Evolutionary conservation across 2,888 invertebrate species (phyloP).

Genomic region (Macaria notata): DNA sequence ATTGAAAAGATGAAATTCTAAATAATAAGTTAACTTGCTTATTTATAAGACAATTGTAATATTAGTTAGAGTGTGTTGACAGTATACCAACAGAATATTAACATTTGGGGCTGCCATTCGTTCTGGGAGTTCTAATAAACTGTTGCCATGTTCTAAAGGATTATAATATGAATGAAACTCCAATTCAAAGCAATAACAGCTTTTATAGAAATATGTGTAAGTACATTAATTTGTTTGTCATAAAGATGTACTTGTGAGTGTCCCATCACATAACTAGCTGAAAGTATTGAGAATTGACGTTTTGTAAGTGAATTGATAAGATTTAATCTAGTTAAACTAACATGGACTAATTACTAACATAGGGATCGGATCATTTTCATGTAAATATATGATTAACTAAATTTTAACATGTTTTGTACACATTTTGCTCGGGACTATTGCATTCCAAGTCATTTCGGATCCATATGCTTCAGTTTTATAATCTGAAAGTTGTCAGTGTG

Average conservation of each 20-base stretch:
- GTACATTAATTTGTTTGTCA: too few relatives aligned
- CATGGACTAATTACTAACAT: conserved; percentile 45
- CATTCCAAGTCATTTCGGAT: background rate
- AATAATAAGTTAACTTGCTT: conserved; percentile 39
- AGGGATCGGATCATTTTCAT: conserved; percentile 45
- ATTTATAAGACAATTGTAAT: conserved; percentile 33
- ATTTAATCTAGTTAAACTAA: conserved; percentile 42
- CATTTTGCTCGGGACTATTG: conserved; percentile 7
- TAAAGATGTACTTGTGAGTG: conserved; percentile 10
- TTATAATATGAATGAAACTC: conserved; percentile 22
- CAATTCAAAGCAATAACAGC: conserved; percentile 43
- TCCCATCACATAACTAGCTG: conserved; percentile 31
- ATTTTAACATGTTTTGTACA: conserved; percentile 43
- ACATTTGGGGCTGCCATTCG: conserved; percentile 16
- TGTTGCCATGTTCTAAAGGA: conserved; percentile 31
- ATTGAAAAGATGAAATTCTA: conserved; percentile 26
- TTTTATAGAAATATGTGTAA: background rate
- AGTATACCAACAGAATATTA: conserved; percentile 10
- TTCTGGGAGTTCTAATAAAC: conserved; percentile 24
- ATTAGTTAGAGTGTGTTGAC: conserved; percentile 29
- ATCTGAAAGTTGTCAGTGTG: too few relatives aligned
- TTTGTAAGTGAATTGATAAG: conserved; percentile 38
- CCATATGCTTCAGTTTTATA: too few relatives aligned
- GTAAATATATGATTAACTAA: conserved; percentile 60
- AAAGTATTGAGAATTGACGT: conserved; percentile 23